Evolutionary conservation across 2,113 vertebrate species (phyloP), one percentile per base, ranked within the genome.

Genomic region (Amia ocellicauda): DNA sequence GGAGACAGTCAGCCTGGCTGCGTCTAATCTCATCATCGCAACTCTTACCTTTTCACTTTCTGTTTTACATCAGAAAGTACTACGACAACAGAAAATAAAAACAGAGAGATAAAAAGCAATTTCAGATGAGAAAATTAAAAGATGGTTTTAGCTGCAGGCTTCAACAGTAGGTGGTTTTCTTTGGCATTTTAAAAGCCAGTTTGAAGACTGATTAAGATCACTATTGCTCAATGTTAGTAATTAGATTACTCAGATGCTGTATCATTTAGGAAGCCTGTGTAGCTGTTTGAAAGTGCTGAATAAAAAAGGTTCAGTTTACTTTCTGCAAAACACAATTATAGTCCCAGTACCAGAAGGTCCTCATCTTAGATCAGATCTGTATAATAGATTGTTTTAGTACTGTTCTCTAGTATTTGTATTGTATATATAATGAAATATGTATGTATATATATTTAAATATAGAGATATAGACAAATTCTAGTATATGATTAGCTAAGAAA

Each of bases 1-100:
- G 91, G 92, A 96, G 94, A 94, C 94, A 95, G 94, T 89, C 96
- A 94, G 94, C 91, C 96, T 91, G 95, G 93, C 95, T 93, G 78
- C 91, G 81, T 86, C 91, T 94, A 92, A 96, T 94, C 94, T 94
- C 81, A 63, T 80, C 86, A 92, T 91, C 91, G 83, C 74, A 89
- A 90, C 69, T 80, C 87, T 81, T 88, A 86, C 87, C 89, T 85
- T 69, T 83, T 83, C 86, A 73, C 88, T 71, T 90, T 89, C 92
- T 92, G 92, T 82, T 89, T 89, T 90, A 64, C 77, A 85, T 89
- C 89, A 91, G 72, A 57, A 55, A 23, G 20, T 52, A 19, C 19
- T 13, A 26, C 66, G 55, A 24, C 55, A 41, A 58, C 43, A 24
- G 24, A 49, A 49, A 17, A 20, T 16, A 24, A 47, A 42, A 26